These are phyloP conservation scores for Hydraecia micacea DNA, from an alignment of 2,888 invertebrate genomes.

Conservation along the genomic window DNA sequence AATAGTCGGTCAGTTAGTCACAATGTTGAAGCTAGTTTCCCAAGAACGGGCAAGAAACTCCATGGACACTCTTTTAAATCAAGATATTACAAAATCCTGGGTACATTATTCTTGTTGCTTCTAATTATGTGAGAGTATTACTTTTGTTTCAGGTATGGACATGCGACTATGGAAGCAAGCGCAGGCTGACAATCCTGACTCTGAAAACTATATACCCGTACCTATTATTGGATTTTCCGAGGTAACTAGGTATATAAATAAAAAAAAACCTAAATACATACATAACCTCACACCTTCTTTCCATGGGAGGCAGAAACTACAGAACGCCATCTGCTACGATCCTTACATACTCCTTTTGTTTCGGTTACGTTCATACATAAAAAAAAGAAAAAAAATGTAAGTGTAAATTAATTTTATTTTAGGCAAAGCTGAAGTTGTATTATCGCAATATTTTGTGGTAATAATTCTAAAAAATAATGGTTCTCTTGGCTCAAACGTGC, in stretches of 20 bases:
- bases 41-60: too few species aligned
- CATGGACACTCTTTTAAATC: too few species aligned
- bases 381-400: neutral
- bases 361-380: neutral
- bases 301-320: neutral
- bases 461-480: neutral
- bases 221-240: slow-evolving; percentile 97
- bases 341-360: neutral
- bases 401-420: neutral
- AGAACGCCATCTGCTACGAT: neutral
- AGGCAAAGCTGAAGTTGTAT: neutral
- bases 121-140: too few species aligned
- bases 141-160: slow-evolving; percentile 93
- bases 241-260: slow-evolving; percentile 71
- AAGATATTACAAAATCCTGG: too few species aligned
- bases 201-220: slow-evolving; percentile 96
- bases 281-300: neutral
- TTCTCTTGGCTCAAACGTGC: neutral
- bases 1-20: too few species aligned
- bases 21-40: too few species aligned
- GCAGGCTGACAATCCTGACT: slow-evolving; percentile 98
- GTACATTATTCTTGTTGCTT: too few species aligned
- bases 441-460: neutral
- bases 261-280: neutral
- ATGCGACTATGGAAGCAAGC: slow-evolving; percentile 98